Evolutionary conservation across 2,113 vertebrate genomes (phyloP), one percentile per base, ranked within the genome.

Genomic region (Brachyistius frenatus): DNA sequence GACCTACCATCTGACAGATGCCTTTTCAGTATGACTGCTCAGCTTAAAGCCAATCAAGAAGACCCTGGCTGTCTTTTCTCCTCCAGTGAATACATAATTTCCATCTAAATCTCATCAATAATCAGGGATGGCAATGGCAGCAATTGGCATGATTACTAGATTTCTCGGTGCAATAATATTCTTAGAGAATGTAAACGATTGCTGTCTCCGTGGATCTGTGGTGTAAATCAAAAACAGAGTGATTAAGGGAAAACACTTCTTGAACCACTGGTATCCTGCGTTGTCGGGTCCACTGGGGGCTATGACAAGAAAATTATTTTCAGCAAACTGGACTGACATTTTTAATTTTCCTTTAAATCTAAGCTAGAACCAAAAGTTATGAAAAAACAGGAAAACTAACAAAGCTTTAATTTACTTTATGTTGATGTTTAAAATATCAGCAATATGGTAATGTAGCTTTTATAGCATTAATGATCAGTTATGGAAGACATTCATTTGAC

Each of bases 81-180:
- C 56, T 81, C 55, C 55, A 73, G 63, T 61, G 81, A 90, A 92
- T 88, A 71, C 70, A 76, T 86, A 5, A 83, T 90, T 93, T 87
- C 81, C 79, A 84, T 88, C 73, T 74, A 81, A 88, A 83, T 80
- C 73, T 78, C 52, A 76, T 91, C 84, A 89, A 92, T 93, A 93
- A 92, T 93, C 89, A 89, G 55, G 55, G 63, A 66, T 44, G 52
- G 67, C 39, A 32, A 50, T 64, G 47, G 70, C 49, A 74, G 90
- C 66, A 78, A 79, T 81, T 67, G 85, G 76, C 66, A 72, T 81
- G 78, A 81, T 87, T 80, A 64, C 61, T 16, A 4, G 46, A 67
- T 66, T 81, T 88, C 68, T 81, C 58, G 61, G 70, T 80, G 78
- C 65, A 68, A 60, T 85, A 37, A 23, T 23, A 23, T 23, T 23